These are phyloP conservation scores for Psittacula cyanocephala DNA, from an alignment of 2,113 vertebrate species.

Conservation along the genomic window DNA sequence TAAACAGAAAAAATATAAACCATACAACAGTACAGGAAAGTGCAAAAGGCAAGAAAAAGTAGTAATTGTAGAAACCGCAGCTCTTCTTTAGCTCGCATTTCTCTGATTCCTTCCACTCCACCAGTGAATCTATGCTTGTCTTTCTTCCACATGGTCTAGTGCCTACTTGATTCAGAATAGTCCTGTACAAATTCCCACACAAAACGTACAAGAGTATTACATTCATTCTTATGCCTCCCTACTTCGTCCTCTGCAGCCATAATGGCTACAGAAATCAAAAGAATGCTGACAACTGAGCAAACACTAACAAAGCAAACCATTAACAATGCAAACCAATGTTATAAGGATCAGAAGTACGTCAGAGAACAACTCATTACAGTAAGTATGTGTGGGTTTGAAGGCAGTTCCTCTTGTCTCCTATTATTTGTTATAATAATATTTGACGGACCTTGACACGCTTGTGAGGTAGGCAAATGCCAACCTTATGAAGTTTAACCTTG, in stretches of 20 bases:
- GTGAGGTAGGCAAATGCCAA: too few species aligned
- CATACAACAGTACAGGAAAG: not conserved
- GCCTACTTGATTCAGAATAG: not conserved
- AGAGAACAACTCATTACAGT: not conserved
- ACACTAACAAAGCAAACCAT: not conserved
- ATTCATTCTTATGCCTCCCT: not conserved
- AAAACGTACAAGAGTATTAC: not conserved
- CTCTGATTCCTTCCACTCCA: not conserved
- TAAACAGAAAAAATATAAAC: not conserved
- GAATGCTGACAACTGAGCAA: not conserved
- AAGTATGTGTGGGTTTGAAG: not conserved
- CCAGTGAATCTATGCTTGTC: not conserved
- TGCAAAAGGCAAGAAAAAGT: not conserved
- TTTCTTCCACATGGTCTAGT: not conserved
- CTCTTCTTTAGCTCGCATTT: not conserved
- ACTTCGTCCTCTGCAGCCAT: not conserved
- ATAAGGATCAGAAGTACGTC: not conserved
- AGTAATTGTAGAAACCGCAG: not conserved
- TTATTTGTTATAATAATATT: not conserved
- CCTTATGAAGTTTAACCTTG: too few species aligned
- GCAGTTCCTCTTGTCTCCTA: not conserved
- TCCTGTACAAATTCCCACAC: not conserved
- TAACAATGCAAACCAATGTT: not conserved
- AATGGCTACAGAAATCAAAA: not conserved
- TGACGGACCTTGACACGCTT: too few species aligned